phyloP scores from a whole-genome alignment of 2,888 invertebrate genomes.

The Tetragonula carbonaria region DNA sequence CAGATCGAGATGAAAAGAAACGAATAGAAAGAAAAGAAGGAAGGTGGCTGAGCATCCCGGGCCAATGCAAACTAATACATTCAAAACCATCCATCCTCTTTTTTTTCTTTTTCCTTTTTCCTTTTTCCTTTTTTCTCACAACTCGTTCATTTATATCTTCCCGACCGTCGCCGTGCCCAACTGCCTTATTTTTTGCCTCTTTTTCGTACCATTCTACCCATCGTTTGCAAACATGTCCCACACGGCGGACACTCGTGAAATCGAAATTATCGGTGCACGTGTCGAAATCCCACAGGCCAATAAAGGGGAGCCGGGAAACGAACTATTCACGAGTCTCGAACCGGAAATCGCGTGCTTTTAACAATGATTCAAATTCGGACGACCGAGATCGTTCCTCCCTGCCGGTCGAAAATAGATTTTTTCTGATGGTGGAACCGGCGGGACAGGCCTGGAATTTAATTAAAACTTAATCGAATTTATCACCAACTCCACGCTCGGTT shows the following conservation, averaged over 20 bases:
- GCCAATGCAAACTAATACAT: neutral
- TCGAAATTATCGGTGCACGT: slow-evolving; percentile 25
- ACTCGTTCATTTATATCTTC: neutral
- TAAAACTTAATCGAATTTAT: slow-evolving; percentile 34
- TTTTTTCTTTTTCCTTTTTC: neutral
- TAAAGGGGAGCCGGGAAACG: neutral
- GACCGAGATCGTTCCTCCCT: neutral
- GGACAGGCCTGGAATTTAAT: slow-evolving; percentile 13
- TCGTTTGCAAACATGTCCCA: slow-evolving; percentile 8
- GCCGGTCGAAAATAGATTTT: slow-evolving; percentile 7
- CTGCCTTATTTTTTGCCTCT: neutral
- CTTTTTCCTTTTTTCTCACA: neutral
- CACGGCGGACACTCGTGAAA: neutral
- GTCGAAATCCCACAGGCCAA: slow-evolving; percentile 9
- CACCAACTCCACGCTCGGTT: neutral
- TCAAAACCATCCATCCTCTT: neutral
- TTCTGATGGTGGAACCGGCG: neutral
- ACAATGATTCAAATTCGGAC: slow-evolving; percentile 18
- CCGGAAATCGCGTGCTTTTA: neutral
- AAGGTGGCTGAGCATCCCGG: neutral
- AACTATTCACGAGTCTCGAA: slow-evolving; percentile 3
- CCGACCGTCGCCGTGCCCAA: neutral
- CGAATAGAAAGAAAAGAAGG: neutral
- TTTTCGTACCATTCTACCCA: neutral
- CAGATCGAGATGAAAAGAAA: slow-evolving; percentile 1